A percentile compares a stretch with the other conserved stretches of the same genome.
Evolutionary conservation across 2,797 vertebrate species (phyloP).

Genomic region (Rhincodon typus): DNA sequence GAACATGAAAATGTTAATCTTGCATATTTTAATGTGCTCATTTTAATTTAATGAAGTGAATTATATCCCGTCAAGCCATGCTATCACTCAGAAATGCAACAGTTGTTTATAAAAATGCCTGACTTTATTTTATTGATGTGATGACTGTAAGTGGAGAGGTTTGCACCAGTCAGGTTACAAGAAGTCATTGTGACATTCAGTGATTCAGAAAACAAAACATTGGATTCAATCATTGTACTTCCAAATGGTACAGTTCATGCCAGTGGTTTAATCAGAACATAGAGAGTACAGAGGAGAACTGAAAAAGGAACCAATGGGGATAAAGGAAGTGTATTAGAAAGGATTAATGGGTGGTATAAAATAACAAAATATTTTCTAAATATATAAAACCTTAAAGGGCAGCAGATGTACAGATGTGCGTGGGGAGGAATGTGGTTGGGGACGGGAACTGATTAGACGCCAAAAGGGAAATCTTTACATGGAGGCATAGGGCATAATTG

Average conservation of each 20-base stretch:
- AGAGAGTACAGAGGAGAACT: not conserved
- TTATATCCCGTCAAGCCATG: not conserved
- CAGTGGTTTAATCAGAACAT: not conserved
- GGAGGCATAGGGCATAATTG: not conserved
- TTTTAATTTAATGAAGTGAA: not conserved
- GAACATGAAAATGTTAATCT: not conserved
- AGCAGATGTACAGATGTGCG: not conserved
- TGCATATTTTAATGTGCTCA: not conserved
- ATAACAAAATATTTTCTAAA: not conserved
- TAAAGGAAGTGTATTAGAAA: not conserved
- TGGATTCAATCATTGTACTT: not conserved
- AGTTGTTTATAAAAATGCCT: not conserved
- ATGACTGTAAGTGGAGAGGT: not conserved
- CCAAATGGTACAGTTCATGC: not conserved
- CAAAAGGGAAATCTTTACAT: not conserved
- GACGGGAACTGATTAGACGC: not conserved
- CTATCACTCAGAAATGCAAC: not conserved
- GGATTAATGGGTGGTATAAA: not conserved
- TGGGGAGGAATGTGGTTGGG: too few species aligned
- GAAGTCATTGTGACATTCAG: slow-evolving; percentile 15
- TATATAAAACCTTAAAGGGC: not conserved
- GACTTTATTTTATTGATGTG: not conserved
- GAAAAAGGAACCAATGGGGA: not conserved
- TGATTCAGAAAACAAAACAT: not conserved
- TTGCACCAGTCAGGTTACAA: not conserved